Evolutionary conservation across 2,113 vertebrate species (phyloP).

Genomic region (Trematocara zebra): DNA sequence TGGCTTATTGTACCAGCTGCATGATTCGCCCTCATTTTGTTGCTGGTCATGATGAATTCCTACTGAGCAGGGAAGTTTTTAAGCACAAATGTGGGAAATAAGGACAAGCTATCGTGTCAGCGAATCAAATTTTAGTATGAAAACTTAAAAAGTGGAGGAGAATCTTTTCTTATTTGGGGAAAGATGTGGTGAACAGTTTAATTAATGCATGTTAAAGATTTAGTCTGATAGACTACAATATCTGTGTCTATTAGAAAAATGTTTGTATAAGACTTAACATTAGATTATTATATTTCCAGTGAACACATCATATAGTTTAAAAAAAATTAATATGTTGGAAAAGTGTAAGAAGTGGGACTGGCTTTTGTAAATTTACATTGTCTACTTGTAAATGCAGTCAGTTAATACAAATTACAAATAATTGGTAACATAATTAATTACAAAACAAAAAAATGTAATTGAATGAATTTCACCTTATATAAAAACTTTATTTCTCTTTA

Average conservation of each 20-base stretch:
- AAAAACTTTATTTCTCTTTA: background rate
- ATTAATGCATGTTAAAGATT: background rate
- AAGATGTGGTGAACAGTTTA: background rate
- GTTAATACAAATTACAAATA: background rate
- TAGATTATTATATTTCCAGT: background rate
- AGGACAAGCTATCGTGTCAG: background rate
- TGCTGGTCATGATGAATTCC: constrained; percentile 42
- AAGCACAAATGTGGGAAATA: background rate
- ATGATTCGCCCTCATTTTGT: constrained; percentile 27
- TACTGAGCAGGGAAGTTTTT: background rate
- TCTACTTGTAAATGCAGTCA: background rate
- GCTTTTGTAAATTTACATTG: background rate
- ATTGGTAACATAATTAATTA: background rate
- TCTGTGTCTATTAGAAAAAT: background rate
- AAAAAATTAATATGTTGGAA: background rate
- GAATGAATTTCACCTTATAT: background rate
- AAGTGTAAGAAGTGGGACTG: background rate
- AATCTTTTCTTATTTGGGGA: background rate
- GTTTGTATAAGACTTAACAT: background rate
- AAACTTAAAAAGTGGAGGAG: background rate
- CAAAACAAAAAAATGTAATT: background rate
- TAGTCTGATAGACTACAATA: background rate
- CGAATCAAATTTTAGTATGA: background rate
- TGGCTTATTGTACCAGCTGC: constrained; percentile 53
- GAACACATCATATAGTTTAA: background rate